Evolutionary conservation across 2,113 vertebrate genomes (phyloP).

Genomic region (Chlorocebus sabaeus): DNA sequence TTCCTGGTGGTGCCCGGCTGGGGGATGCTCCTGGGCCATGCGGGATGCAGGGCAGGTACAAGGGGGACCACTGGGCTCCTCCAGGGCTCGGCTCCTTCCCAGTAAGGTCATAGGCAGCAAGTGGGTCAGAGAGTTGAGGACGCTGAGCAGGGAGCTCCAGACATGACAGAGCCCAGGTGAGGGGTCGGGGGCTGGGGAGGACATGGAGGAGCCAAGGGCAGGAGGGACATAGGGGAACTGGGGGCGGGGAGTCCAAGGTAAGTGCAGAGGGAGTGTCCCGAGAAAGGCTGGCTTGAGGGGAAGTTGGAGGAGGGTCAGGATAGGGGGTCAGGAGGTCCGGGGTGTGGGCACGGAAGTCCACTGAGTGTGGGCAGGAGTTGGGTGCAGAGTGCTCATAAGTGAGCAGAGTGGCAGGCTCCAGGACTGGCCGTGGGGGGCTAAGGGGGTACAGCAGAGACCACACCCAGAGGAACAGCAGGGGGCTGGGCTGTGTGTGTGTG

Average conservation of each 20-base stretch:
- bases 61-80: neutral
- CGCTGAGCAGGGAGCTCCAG: rapidly evolving
- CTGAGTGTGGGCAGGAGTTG: neutral
- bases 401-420: no score
- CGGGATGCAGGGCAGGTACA: no score
- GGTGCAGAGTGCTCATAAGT: neutral
- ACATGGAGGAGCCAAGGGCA: rapidly evolving
- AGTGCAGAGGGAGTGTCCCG: neutral
- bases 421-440: no score
- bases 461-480: neutral
- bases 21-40: rapidly evolving
- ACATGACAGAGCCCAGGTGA: neutral
- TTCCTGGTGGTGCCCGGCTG: no score
- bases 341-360: no score
- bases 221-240: no score
- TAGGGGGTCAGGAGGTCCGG: no score
- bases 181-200: neutral
- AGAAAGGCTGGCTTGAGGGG: neutral
- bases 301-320: neutral
- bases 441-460: neutral
- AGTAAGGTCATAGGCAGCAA: neutral
- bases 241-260: neutral
- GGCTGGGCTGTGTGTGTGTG: no score
- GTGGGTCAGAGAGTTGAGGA: neutral
- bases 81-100: neutral